These are phyloP conservation scores for Epizoanthus fatuus DNA, from an alignment of 92 coral and sea anemone species.

Conservation along the genomic window DNA sequence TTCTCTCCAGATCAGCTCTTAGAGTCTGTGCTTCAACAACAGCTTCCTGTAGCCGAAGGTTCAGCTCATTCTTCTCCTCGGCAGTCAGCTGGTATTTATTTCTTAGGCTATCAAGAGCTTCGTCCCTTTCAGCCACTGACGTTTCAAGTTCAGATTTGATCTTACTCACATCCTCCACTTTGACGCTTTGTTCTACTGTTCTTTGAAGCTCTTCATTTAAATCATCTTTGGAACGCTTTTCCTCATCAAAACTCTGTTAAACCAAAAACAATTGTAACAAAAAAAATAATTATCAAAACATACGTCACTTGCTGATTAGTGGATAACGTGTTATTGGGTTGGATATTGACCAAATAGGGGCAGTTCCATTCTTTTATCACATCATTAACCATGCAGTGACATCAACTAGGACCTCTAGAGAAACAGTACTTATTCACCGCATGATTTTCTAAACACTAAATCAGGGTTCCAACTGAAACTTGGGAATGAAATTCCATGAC, in stretches of 20 bases:
- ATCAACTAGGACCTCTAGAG: too few species aligned
- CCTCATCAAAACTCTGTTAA: constrained; percentile 24
- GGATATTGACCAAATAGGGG: neutral
- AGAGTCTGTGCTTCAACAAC: constrained; percentile 81
- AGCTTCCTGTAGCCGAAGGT: constrained; percentile 87
- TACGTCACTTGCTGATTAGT: too few species aligned
- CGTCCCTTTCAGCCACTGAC: constrained; percentile 59
- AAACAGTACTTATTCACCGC: too few species aligned
- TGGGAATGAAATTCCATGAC: too few species aligned
- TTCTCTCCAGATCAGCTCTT: constrained; percentile 80
- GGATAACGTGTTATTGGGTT: too few species aligned
- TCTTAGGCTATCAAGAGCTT: constrained; percentile 70
- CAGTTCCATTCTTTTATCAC: too few species aligned
- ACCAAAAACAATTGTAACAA: neutral
- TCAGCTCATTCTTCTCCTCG: constrained; percentile 83
- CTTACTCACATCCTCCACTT: constrained; percentile 70
- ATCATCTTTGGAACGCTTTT: constrained; percentile 24
- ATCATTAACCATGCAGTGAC: too few species aligned
- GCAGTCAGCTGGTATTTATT: constrained; percentile 67
- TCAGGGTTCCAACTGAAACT: too few species aligned
- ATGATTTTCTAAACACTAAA: too few species aligned
- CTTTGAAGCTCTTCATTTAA: constrained; percentile 48
- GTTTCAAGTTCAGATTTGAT: constrained; percentile 62
- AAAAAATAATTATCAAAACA: neutral
- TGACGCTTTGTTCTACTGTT: constrained; percentile 61